Evolutionary conservation across 1,140 invertebrate genomes (phyloP), one percentile per base, ranked within the genome.

Genomic region (Cotesia vestalis): DNA sequence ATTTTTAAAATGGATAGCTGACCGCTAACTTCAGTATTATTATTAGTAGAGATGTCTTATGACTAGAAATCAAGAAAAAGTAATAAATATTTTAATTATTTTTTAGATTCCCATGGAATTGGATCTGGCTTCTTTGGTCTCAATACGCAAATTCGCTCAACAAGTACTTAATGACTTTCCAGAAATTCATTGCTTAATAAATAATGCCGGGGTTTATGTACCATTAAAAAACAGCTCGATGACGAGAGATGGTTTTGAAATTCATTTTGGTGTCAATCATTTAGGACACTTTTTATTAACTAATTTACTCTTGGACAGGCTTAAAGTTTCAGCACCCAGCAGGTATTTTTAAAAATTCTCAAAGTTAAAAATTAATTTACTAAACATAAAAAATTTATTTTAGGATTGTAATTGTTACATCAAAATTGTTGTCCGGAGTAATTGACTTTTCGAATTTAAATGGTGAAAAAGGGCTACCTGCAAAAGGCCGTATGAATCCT

Each of bases 261-360:
- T 92, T 59, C 92, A 95, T 83, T 91, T 95, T 83, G 93, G 91
- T 11, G 91, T 93, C 0, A 95, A 95, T 86, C 91, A 95, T 78
- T 86, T 95, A 52, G 93, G 93, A 12, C 95, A 96, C 79, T 96
- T 96, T 81, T 85, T 95, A n/a, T 84, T 97, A 1, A 96, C 94
- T 1, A 90, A 93, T 82, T 86, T 95, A 14, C 86, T 97, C 8
- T 77, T 94, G 38, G 91, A 94, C 11, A 83, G 88, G 17, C 82
- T 96, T 8, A 91, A 89, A 82, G 84, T 88, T 60, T 89, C 87
- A 64, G 89, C 89, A 72, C 89, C 88, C 20, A 91, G 92, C 79
- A 89, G 92, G 86, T 89, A 89, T 74, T 83, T 89, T 68, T 4
- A 40, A 3, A 2, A 12, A 38, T 46, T 4, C 14, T 40, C 53